These are phyloP conservation scores for Eristalis arbustorum DNA, from an alignment of 2,888 invertebrate species.

Conservation along the genomic window DNA sequence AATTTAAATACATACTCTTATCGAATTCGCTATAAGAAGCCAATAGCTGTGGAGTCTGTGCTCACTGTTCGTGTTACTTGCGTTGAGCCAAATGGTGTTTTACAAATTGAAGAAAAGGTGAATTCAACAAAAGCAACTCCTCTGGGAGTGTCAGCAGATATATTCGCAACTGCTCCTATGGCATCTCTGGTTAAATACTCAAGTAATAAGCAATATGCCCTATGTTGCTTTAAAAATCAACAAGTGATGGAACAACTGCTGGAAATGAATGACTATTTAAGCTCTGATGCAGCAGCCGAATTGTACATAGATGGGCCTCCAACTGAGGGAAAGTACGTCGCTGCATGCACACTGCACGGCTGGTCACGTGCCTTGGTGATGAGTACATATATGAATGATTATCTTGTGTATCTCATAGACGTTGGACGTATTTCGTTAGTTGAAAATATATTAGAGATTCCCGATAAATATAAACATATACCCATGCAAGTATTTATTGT, in stretches of 20 bases:
- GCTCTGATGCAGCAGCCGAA: slow-evolving; percentile 38
- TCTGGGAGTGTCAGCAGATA: slow-evolving; percentile 46
- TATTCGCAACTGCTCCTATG: slow-evolving; percentile 39
- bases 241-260: background rate
- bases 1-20: slow-evolving; percentile 73
- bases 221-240: slow-evolving; percentile 46
- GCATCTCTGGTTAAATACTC: slow-evolving; percentile 67
- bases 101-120: slow-evolving; percentile 66
- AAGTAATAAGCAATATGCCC: slow-evolving; percentile 61
- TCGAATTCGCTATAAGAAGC: slow-evolving; percentile 58
- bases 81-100: slow-evolving; percentile 49
- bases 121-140: slow-evolving; percentile 9
- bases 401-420: slow-evolving; percentile 71
- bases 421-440: slow-evolving; percentile 71
- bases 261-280: slow-evolving; percentile 42
- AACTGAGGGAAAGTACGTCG: slow-evolving; percentile 70
- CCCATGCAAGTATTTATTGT: slow-evolving; percentile 71
- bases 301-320: slow-evolving; percentile 48
- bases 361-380: slow-evolving; percentile 72
- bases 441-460: slow-evolving; percentile 66
- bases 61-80: slow-evolving; percentile 66
- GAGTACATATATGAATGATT: slow-evolving; percentile 63
- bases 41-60: slow-evolving; percentile 68
- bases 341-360: slow-evolving; percentile 58
- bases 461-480: slow-evolving; percentile 57